Base-by-base conservation (phyloP, 2,797 vertebrate species). In the Clamator glandarius region DNA sequence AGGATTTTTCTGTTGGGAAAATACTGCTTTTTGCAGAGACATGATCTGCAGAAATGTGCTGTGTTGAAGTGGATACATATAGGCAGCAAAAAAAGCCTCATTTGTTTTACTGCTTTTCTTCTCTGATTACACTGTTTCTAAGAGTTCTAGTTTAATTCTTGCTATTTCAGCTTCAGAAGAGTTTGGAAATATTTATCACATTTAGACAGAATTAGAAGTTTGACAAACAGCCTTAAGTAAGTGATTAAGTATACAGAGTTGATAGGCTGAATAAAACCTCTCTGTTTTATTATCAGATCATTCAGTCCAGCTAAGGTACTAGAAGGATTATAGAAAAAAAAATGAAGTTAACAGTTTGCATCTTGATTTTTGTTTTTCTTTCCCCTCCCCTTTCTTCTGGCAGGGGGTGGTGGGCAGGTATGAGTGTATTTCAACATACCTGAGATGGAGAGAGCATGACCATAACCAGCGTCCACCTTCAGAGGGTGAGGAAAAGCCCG, bases 21-120 rank as follows among this genome's bases (percentile, higher is more conserved):
- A 72, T 39, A 39, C 90, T 96, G 87, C 75, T 95, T 95, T 97
- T 97, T 97, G 91, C 97, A 92, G 88, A 96, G 82, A 84, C 75
- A 66, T 94, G 87, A 94, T 93, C 77, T 95, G 67, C 73, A 72
- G 92, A 96, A 95, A 91, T 26, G 14, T 94, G 29, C 87, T 75
- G 41, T 57, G 89, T 81, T 17, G 14, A 89, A 94, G 88, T 2
- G 28, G 66, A 91, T 61, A 52, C 24, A 33, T 93, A 72, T 41
- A 76, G 57, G 35, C 68, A 23, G 67, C 88, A 95, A 95, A 95
- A 68, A 86, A 59, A 36, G 24, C 41, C 17, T 61, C 25, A 62
- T 93, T 97, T 93, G 61, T 95, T 95, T 96, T 87, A 44, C 84
- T 75, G 52, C 57, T 86, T 84, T 91, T 93, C 76, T 84, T 90